phyloP scores from a whole-genome alignment of 2,888 invertebrate genomes.

The Prosapia bicincta region DNA sequence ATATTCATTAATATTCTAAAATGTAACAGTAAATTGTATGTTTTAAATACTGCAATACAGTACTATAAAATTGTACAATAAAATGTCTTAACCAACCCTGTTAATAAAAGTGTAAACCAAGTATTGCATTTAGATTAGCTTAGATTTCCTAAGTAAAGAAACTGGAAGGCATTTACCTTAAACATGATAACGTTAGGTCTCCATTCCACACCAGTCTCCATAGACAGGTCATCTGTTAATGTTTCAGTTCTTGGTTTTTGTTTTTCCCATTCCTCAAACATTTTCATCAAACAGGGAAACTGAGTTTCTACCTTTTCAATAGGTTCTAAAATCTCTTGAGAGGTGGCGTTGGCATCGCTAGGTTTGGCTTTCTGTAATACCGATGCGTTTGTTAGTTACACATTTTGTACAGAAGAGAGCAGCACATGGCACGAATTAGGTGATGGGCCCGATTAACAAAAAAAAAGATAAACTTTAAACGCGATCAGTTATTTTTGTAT shows the following conservation, averaged over 20 bases:
- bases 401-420: not conserved
- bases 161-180: not conserved
- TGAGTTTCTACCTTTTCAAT: not conserved
- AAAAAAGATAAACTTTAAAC: too few species aligned
- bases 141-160: too few species aligned
- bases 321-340: not conserved
- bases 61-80: too few species aligned
- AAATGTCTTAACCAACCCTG: too few species aligned
- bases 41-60: too few species aligned
- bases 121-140: too few species aligned
- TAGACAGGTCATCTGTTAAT: not conserved
- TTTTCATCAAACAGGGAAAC: not conserved
- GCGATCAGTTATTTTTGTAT: too few species aligned
- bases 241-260: not conserved
- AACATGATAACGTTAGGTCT: not conserved
- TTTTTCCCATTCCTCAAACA: not conserved
- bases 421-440: not conserved
- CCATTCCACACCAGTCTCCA: not conserved
- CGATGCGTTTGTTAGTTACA: not conserved
- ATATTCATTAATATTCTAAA: too few species aligned
- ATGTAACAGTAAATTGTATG: too few species aligned
- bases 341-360: not conserved
- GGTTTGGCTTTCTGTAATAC: not conserved
- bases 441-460: too few species aligned
- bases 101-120: too few species aligned